Conservation (phyloP, 2,797 vertebrate species). For the Sylvilagus floridanus region DNA sequence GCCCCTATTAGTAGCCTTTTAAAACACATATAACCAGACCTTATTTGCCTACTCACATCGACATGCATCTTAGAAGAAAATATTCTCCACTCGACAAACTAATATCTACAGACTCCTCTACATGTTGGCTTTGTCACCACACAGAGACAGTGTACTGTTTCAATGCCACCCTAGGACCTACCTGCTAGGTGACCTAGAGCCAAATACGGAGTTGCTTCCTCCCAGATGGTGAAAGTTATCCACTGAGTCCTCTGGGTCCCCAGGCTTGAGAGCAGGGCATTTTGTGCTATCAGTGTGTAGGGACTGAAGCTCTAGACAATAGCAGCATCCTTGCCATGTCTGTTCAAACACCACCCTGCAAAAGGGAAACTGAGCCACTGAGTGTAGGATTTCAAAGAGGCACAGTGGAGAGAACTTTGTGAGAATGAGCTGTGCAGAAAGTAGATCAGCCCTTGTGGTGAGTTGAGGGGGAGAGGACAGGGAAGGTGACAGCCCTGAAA, state of each 20-base stretch:
- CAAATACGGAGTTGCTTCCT: background rate
- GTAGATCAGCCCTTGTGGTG: background rate
- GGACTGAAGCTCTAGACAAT: background rate
- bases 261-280: background rate
- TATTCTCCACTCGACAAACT: background rate
- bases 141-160: background rate
- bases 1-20: background rate
- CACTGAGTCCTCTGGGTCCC: background rate
- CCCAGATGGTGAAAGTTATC: background rate
- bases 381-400: background rate
- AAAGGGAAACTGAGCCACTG: background rate
- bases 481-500: background rate
- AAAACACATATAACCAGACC: background rate
- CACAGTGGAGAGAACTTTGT: fast-evolving
- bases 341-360: background rate
- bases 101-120: background rate
- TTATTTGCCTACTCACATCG: background rate
- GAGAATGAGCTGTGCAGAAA: background rate
- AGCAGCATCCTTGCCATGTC: background rate
- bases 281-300: fast-evolving
- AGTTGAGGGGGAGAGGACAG: background rate
- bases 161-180: background rate
- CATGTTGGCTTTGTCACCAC: background rate
- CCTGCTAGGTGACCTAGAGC: background rate
- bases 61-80: background rate